A percentile compares a stretch with the other conserved stretches of the same genome.
These are phyloP conservation scores for Papilio demoleus DNA, from an alignment of 2,888 invertebrate species.

Conservation along the genomic window DNA sequence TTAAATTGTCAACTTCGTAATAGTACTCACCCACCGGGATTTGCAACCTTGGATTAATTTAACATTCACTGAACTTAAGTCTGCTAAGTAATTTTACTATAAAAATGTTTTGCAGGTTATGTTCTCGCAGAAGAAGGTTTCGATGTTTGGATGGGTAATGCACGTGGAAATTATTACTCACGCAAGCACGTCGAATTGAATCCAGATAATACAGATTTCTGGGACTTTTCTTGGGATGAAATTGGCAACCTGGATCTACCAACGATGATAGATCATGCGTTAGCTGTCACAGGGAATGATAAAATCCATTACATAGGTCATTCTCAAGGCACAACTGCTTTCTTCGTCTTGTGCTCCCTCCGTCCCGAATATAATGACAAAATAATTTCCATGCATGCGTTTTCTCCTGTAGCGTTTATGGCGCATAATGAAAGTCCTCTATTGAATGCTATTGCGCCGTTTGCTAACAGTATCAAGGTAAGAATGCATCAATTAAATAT, in stretches of 20 bases:
- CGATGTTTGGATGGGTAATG: slow-evolving; percentile 91
- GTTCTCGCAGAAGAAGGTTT: slow-evolving; percentile 85
- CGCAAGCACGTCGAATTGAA: slow-evolving; percentile 76
- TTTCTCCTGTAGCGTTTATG: slow-evolving; percentile 68
- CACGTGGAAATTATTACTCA: slow-evolving; percentile 87
- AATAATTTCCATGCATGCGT: slow-evolving; percentile 78
- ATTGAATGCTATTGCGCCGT: slow-evolving; percentile 70
- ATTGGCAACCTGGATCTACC: slow-evolving; percentile 90
- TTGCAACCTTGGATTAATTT: no score
- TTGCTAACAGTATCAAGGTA: slow-evolving; percentile 71
- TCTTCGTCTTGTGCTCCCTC: slow-evolving; percentile 85
- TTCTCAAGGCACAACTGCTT: slow-evolving; percentile 86
- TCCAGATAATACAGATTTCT: slow-evolving; percentile 72
- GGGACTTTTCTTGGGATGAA: slow-evolving; percentile 91
- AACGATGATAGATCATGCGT: slow-evolving; percentile 88
- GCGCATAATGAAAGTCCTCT: slow-evolving; percentile 52
- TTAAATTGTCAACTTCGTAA: no score
- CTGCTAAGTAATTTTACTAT: no score
- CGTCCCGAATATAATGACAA: slow-evolving; percentile 85
- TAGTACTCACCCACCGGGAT: no score
- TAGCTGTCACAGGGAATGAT: slow-evolving; percentile 79
- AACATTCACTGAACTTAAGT: no score
- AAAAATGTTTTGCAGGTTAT: slow-evolving; percentile 53
- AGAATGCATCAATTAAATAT: slow-evolving; percentile 12
- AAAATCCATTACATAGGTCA: slow-evolving; percentile 90